Evolutionary conservation across 64 coral and sea anemone species (phyloP), one percentile per base, ranked within the genome.

Genomic region (Actinia tenebrosa): DNA sequence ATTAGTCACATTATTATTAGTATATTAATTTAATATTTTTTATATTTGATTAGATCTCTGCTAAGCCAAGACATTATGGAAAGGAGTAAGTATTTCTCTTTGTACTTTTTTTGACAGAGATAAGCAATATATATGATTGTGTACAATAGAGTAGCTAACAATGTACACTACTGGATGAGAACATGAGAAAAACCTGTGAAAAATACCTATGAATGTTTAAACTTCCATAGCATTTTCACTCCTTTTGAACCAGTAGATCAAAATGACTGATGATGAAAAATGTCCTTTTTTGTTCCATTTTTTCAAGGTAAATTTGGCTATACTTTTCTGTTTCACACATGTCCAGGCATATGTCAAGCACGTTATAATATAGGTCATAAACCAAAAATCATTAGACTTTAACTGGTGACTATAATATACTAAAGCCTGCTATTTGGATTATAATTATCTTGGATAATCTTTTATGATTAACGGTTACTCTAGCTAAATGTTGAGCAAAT

Each of bases 51-150:
- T 71, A 98, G 96, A 94, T 98, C 89, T 19, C 89, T 52, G 66
- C 56, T 22, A 98, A 92, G 75, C 96, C 96, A 19, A 58, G 87
- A 69, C 96, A 98, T 50, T 98, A 98, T 94, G 96, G 93, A 25
- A 92, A 89, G 89, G 96, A 98, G 96, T 98, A 94, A 98, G 96
- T 94, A 71, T 16, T 43, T 13, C n/a, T 20, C 5, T 18, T 10
- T 81, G 26, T 27, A 18, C 16, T 46, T 22, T 15, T 23, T 4
- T 80, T 45, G 4, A 20, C n/a, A 82, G 13, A 8, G 7, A 47
- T 56, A 22, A 37, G 30, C 30, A 37, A 37, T 37, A 37, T 37
- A 37, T 37, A 37, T 37, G 30, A 37, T 37, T 37, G 30, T 37
- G 30, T 37, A 37, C 30, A 37, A 37, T 37, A 37, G 1, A 37